Base-by-base conservation (phyloP, 2,888 invertebrate species). In the Acanthopleura granulata region DNA sequence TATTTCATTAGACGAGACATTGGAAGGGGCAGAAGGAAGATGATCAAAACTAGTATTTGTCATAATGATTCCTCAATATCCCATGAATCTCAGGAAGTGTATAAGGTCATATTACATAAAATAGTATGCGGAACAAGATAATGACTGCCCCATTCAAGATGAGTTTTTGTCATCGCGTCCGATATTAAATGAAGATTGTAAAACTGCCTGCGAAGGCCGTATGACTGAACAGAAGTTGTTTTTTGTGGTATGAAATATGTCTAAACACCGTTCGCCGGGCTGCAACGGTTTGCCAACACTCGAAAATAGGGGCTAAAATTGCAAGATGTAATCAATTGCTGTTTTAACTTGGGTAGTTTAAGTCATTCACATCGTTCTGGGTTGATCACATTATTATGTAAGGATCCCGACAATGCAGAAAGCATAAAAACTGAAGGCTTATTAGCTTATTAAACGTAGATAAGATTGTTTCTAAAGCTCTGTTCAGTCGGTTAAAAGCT, bases 401-500 rank as follows among this genome's bases (percentile, higher is more conserved):
- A 82, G 78, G 80, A 81, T 72, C 50, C 30, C 51, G 30, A 62
- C 50, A 74, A 80, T 51, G 49, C 74, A 15, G 57, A 73, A 18
- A n/a, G 76, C 74, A 72, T 82, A 72, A 80, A 75, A 77, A 78
- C 69, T 82, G 79, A 66, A 72, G 81, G 29, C 84, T 81, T 12
- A 83, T 83, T 49, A 79, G 79, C 16, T 62, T 82, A 1, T 69
- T 82, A 22, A 80, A 82, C 77, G 66, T 79, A 16, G 81, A 83
- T 71, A 81, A 83, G 75, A 79, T 81, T 70, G 29, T 82, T 9
- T 80, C 81, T 0, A 82, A 82, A 77, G 27, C 74, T 29, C 49
- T 82, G 15, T 49, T 78, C 15, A 80, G 75, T 62, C 25, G 81
- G 9, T 69, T 83, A 22, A 75, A 75, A 22, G 40, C 49, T 16